phyloP scores from a whole-genome alignment of 2,888 invertebrate species.

The Nymphalis urticae region DNA sequence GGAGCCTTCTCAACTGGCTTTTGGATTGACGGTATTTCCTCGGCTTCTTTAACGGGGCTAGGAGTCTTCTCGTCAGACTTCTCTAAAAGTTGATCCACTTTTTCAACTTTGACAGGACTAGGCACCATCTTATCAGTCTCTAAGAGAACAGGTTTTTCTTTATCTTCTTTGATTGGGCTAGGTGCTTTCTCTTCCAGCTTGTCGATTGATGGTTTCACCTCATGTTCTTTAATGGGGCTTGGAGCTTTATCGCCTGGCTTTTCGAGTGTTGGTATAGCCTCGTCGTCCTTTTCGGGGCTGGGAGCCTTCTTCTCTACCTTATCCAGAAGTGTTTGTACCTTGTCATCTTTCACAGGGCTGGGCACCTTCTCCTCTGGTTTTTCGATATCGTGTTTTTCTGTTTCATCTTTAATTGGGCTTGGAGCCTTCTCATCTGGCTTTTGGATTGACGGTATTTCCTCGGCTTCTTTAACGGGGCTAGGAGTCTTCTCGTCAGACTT shows the following conservation, averaged over 20 bases:
- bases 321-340: neutral
- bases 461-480: slow-evolving; percentile 19
- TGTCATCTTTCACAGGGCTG: slow-evolving; percentile 15
- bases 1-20: slow-evolving; percentile 27
- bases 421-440: slow-evolving; percentile 24
- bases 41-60: slow-evolving; percentile 25
- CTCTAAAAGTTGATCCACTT: slow-evolving; percentile 13
- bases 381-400: neutral
- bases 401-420: slow-evolving; percentile 8
- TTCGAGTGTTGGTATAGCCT: neutral
- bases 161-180: slow-evolving; percentile 22
- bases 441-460: neutral
- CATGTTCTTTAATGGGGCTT: slow-evolving; percentile 15
- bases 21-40: neutral
- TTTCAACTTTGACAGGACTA: too few species aligned
- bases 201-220: too few species aligned
- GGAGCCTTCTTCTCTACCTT: slow-evolving; percentile 23
- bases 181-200: slow-evolving; percentile 11
- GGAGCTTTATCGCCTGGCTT: neutral
- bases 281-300: neutral
- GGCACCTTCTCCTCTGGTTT: slow-evolving; percentile 28
- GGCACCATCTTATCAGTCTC: too few species aligned
- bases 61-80: slow-evolving; percentile 22
- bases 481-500: slow-evolving; percentile 14
- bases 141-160: too few species aligned